A percentile compares a stretch with the other conserved stretches of the same genome.
These are phyloP conservation scores for Tauraco hartlaubi DNA, from an alignment of 2,797 vertebrate genomes.

Conservation along the genomic window DNA sequence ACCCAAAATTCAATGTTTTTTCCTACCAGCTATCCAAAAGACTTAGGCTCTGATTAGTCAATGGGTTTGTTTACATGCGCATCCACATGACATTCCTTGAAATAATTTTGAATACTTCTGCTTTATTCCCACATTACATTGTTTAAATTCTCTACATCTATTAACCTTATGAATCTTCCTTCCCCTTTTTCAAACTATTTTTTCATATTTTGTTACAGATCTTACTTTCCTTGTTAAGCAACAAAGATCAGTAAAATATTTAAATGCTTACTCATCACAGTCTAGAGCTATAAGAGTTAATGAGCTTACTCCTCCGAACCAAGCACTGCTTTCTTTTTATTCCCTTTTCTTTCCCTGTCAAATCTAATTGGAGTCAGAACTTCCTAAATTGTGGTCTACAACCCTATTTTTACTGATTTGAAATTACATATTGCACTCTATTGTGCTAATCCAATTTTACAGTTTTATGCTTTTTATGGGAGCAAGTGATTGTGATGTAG, in stretches of 20 bases:
- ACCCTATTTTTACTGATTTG: not conserved
- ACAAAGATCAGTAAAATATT: not conserved
- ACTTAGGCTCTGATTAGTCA: not conserved
- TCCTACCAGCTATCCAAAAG: not conserved
- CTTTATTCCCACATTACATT: not conserved
- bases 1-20: not conserved
- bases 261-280: not conserved
- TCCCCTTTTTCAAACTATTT: not conserved
- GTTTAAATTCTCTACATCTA: not conserved
- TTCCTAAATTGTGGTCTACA: not conserved
- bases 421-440: not conserved
- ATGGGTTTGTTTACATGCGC: not conserved
- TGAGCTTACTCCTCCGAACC: not conserved
- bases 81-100: not conserved
- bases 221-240: not conserved
- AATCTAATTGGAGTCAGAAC: not conserved
- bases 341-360: not conserved
- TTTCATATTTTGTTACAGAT: not conserved
- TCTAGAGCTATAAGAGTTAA: not conserved
- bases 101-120: not conserved
- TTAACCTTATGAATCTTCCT: not conserved
- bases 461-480: constrained; percentile 6
- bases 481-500: not conserved
- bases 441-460: constrained; percentile 38
- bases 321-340: not conserved